Evolutionary conservation across 1,140 invertebrate genomes (phyloP), one percentile per base, ranked within the genome.

Genomic region (Acarapis woodi): DNA sequence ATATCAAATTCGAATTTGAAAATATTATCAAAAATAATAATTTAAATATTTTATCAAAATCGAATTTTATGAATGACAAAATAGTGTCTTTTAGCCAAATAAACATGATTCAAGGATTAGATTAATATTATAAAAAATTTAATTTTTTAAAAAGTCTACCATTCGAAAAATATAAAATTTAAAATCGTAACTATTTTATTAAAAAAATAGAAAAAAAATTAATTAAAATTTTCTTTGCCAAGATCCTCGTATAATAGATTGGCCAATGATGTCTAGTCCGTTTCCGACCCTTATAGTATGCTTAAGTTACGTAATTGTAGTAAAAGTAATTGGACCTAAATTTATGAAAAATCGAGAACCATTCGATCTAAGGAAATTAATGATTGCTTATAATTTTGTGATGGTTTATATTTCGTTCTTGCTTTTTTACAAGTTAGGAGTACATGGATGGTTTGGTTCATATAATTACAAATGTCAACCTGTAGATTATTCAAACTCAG

Each of bases 191-290:
- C n/a, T n/a, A n/a, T n/a, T n/a, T n/a, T n/a, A n/a, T n/a, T n/a
- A n/a, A n/a, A n/a, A n/a, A n/a, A n/a, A n/a, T n/a, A n/a, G n/a
- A n/a, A n/a, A n/a, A n/a, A n/a, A n/a, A n/a, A n/a, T n/a, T n/a
- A n/a, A n/a, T n/a, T n/a, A n/a, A n/a, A n/a, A n/a, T n/a, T n/a
- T n/a, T n/a, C n/a, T n/a, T n/a, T n/a, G n/a, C n/a, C n/a, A n/a
- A n/a, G 36, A 88, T 68, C 71, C 73, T 18, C 64, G 87, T 41
- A 78, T 90, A 24, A 71, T 69, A 43, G 67, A 71, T 49, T 90
- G 80, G 78, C 58, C 69, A 10, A 67, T 93, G 62, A 83, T 88
- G 73, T 70, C 68, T 36, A 75, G 74, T 41, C 80, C 80, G 19
- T 62, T 73, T 47, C 83, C 83, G n/a, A 90, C 83, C 2, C 51